These are phyloP conservation scores for Globodera rostochiensis DNA, from an alignment of 1,140 invertebrate species.

Conservation along the genomic window DNA sequence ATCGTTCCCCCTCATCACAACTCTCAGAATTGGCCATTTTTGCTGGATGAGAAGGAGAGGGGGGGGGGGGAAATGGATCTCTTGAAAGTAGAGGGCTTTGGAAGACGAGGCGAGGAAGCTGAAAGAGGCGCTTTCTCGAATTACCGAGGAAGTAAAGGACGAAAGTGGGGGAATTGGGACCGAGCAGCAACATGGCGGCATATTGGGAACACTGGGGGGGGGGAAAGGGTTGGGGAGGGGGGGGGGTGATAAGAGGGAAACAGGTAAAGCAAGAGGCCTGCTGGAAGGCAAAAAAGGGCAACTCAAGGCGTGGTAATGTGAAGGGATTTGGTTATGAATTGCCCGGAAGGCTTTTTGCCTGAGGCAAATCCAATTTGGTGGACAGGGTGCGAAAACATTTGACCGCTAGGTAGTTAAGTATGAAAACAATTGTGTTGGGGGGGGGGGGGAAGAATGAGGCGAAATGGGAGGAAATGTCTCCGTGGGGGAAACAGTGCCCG, in stretches of 20 bases:
- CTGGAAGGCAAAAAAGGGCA: no score
- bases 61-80: neutral
- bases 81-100: neutral
- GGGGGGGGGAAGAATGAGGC: neutral
- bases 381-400: conserved; percentile 6
- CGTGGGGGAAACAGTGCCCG: neutral
- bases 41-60: neutral
- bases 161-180: neutral
- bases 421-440: neutral
- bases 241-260: no score
- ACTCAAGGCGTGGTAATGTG: no score
- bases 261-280: no score
- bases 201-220: no score
- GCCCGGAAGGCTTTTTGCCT: neutral
- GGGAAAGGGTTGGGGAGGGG: neutral
- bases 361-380: neutral
- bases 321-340: neutral
- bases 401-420: neutral
- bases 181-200: no score
- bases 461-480: neutral
- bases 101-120: neutral
- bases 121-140: neutral
- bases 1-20: neutral
- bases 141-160: neutral
- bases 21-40: neutral